Evolutionary conservation across 2,113 vertebrate species (phyloP).

Genomic region (Prunella fulvescens): DNA sequence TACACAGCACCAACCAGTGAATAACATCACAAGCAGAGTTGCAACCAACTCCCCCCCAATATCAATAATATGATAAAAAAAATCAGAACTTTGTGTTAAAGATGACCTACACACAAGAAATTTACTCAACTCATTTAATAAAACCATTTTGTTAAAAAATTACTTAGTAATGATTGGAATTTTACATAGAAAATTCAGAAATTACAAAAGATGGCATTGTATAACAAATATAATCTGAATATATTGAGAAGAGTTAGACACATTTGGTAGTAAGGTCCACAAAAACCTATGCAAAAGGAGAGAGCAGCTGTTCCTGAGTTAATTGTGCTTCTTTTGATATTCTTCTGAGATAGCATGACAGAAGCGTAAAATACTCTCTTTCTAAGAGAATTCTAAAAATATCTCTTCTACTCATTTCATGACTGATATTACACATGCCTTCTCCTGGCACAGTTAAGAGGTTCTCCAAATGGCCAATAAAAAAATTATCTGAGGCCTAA

Average conservation of each 20-base stretch:
- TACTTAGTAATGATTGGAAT: slow-evolving; percentile 24
- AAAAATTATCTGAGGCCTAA: background rate
- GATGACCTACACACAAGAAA: background rate
- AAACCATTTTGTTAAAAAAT: slow-evolving; percentile 50
- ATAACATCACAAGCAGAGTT: background rate
- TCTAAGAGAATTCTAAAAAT: background rate
- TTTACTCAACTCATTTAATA: slow-evolving; percentile 52
- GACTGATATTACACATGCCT: background rate
- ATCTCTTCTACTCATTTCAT: background rate
- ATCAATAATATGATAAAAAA: background rate
- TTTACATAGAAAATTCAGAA: slow-evolving; percentile 58
- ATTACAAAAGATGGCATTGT: slow-evolving; percentile 59
- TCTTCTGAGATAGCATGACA: background rate
- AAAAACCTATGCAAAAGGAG: background rate
- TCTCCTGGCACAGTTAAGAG: background rate
- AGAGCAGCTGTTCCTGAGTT: slow-evolving; percentile 7
- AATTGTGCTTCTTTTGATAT: background rate
- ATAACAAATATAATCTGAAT: slow-evolving; percentile 54
- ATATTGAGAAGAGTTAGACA: background rate
- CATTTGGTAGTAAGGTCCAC: background rate
- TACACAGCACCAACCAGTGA: background rate
- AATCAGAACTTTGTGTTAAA: background rate
- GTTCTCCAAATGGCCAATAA: background rate
- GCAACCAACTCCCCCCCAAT: background rate
- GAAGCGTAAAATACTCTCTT: background rate